A percentile compares a stretch with the other conserved stretches of the same genome.
Evolutionary conservation across 2,113 vertebrate genomes (phyloP).

Genomic region (Tragelaphus strepsiceros): DNA sequence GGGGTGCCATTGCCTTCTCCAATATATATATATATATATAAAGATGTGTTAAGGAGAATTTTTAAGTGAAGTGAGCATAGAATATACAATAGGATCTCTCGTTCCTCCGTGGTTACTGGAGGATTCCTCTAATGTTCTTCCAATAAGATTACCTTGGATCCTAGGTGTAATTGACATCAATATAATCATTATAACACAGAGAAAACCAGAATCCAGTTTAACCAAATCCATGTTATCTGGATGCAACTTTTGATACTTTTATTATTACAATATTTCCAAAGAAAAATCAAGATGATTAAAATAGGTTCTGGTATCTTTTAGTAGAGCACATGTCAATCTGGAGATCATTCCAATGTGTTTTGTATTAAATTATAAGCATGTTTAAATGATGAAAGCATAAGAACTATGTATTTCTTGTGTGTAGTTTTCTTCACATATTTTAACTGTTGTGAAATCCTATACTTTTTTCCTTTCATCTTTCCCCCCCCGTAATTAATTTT

Average conservation of each 20-base stretch:
- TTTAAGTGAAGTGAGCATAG: neutral
- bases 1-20: no score
- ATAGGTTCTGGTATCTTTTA: neutral
- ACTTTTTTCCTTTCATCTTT: neutral
- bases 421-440: neutral
- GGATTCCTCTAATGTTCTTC: neutral
- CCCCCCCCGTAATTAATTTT: neutral
- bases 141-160: neutral
- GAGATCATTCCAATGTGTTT: neutral
- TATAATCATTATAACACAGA: neutral
- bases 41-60: neutral
- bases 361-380: neutral
- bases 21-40: no score
- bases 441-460: neutral
- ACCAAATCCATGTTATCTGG: neutral
- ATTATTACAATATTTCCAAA: neutral
- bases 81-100: fast-evolving
- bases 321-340: neutral
- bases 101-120: neutral
- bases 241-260: neutral
- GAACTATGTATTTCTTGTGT: neutral
- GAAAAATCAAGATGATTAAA: neutral
- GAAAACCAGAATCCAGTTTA: neutral
- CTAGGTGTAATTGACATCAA: neutral
- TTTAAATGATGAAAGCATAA: neutral